These are phyloP conservation scores for Strigops habroptila DNA, from an alignment of 2,113 vertebrate genomes.

Conservation along the genomic window DNA sequence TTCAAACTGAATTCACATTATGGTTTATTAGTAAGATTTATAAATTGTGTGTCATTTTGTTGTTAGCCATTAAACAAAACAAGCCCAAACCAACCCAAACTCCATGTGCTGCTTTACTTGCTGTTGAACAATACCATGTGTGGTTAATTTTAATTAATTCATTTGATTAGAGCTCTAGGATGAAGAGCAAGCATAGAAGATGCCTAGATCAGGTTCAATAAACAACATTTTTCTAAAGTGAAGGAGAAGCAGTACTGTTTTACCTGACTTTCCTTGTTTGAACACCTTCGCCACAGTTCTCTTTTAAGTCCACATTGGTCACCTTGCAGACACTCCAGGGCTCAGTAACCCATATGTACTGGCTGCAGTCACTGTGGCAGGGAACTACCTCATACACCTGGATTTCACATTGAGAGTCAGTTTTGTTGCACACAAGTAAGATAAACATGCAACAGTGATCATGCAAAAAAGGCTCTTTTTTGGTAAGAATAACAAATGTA, in stretches of 20 bases:
- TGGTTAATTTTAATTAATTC: background rate
- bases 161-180: background rate
- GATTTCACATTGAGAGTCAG: background rate
- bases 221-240: background rate
- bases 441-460: background rate
- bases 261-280: constrained; percentile 97
- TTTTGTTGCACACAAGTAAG: background rate
- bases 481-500: background rate
- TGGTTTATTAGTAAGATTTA: background rate
- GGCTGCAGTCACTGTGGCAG: constrained; percentile 93
- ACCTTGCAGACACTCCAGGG: constrained; percentile 97
- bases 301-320: constrained; percentile 88
- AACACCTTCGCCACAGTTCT: constrained; percentile 94
- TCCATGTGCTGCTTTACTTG: background rate
- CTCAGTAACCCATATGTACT: constrained; percentile 92
- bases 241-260: background rate
- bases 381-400: constrained; percentile 97
- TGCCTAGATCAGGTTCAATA: background rate
- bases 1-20: background rate
- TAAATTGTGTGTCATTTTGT: background rate
- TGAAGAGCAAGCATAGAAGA: background rate
- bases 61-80: background rate
- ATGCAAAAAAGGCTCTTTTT: background rate
- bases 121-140: background rate
- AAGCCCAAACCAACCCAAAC: background rate